Evolutionary conservation across 2,113 vertebrate species (phyloP), one percentile per base, ranked within the genome.

Genomic region (Mesitornis unicolor): DNA sequence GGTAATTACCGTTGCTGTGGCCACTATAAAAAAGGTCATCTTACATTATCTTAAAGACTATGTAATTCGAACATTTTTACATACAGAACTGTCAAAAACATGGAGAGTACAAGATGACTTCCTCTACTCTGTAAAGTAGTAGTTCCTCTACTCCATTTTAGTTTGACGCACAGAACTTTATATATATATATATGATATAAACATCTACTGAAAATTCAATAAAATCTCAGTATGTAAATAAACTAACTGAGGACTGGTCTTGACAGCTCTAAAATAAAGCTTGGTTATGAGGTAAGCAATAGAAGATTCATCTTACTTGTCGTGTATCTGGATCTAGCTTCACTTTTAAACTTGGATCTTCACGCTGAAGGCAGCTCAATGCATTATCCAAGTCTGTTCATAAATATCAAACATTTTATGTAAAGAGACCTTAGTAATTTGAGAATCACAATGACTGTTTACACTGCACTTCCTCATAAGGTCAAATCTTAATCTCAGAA

Each of bases 261-360:
- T 67, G 18, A 73, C 4, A 5, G 16, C 45, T 77, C 35, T 84
- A 65, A 86, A 91, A 70, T 26, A 56, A 59, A 79, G 26, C 19
- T 43, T 78, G 36, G 8, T 48, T 56, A 5, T 18, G 69, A 79
- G 10, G 42, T 13, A 3, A 93, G 21, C 36, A 93, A 88, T 2
- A 51, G 21, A 84, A 83, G 29, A 47, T 53, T 76, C 9, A 51
- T 84, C 97, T 67, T 97, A 98, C 98, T 87, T 99, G 98, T 93
- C 98, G 98, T 84, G 98, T 98, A 88, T 99, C 98, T 73, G 98
- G 96, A 96, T 99, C 98, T n/a, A 94, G 65, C 90, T 97, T 98
- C 93, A 98, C 98, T 97, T 98, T 98, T 73, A 99, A 97, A 95
- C 98, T 99, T 87, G 99, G 99, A 98, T 99, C 99, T 98, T 99